phyloP scores from a whole-genome alignment of 2,797 vertebrate genomes.

The Rhinogobio ventralis region DNA sequence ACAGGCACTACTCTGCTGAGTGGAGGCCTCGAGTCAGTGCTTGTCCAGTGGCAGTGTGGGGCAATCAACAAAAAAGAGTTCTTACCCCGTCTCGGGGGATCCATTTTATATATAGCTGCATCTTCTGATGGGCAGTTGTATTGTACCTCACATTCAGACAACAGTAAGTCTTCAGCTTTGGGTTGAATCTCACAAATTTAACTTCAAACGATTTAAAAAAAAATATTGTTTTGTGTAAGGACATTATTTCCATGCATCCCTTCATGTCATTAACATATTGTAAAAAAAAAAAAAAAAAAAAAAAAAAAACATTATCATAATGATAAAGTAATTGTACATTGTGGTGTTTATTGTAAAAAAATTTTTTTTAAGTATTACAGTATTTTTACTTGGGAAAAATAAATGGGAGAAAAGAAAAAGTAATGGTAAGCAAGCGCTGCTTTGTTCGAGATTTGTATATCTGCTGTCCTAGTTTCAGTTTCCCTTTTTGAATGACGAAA shows the following conservation, averaged over 20 bases:
- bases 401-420: too few relatives aligned
- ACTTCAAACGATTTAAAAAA: not conserved
- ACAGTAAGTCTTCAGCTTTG: constrained; percentile 84
- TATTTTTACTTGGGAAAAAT: too few relatives aligned
- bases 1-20: constrained; percentile 90
- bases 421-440: not conserved
- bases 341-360: too few relatives aligned
- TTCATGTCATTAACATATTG: too few relatives aligned
- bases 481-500: not conserved
- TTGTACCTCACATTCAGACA: constrained; percentile 90
- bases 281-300: too few relatives aligned
- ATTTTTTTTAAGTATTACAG: too few relatives aligned
- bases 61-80: constrained; percentile 84
- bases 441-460: not conserved
- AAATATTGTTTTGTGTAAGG: not conserved
- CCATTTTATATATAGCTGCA: constrained; percentile 85
- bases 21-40: constrained; percentile 92
- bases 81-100: constrained; percentile 89
- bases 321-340: too few relatives aligned
- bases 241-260: too few relatives aligned
- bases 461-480: not conserved
- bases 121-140: constrained; percentile 86
- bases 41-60: constrained; percentile 89
- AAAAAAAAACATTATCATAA: too few relatives aligned
- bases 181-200: not conserved